These are phyloP conservation scores for Poecilia latipinna DNA, from an alignment of 2,113 vertebrate genomes.

Conservation along the genomic window DNA sequence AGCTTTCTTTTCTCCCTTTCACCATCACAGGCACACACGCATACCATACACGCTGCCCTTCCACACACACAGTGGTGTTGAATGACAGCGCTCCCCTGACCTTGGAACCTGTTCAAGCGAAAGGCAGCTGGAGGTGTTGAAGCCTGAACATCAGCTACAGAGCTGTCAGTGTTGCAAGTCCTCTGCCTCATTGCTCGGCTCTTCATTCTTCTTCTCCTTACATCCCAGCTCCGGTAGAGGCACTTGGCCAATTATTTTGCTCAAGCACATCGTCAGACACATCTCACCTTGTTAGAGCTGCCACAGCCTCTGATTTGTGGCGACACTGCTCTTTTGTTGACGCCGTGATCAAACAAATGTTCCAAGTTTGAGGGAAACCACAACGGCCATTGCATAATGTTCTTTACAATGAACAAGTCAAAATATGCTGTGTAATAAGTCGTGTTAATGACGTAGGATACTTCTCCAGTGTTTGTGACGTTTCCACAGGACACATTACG, in stretches of 20 bases:
- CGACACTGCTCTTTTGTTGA: constrained; percentile 34
- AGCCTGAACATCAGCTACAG: constrained; percentile 45
- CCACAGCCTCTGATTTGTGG: constrained; percentile 13
- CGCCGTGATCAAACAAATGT: constrained; percentile 32
- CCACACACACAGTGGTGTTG: constrained; percentile 31
- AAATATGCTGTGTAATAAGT: too few species aligned
- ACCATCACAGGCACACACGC: constrained; percentile 6
- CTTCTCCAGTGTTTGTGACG: too few species aligned
- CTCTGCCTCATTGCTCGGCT: constrained; percentile 40
- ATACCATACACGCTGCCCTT: constrained; percentile 1
- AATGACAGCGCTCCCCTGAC: constrained; percentile 61
- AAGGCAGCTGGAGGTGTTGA: constrained; percentile 58
- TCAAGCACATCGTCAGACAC: constrained; percentile 17
- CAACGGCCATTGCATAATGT: too few species aligned
- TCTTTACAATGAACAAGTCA: constrained; percentile 24
- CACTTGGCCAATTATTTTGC: constrained; percentile 42
- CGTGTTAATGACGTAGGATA: too few species aligned
- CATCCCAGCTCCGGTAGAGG: constrained; percentile 40
- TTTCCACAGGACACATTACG: not conserved
- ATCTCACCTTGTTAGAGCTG: constrained; percentile 17
- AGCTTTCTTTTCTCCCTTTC: constrained; percentile 6
- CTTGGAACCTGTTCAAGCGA: constrained; percentile 59
- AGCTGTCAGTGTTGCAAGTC: constrained; percentile 44
- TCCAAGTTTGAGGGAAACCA: constrained; percentile 4
- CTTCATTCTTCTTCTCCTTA: constrained; percentile 45